These are phyloP conservation scores for Trilocha varians DNA, from an alignment of 2,888 invertebrate genomes.

Conservation along the genomic window DNA sequence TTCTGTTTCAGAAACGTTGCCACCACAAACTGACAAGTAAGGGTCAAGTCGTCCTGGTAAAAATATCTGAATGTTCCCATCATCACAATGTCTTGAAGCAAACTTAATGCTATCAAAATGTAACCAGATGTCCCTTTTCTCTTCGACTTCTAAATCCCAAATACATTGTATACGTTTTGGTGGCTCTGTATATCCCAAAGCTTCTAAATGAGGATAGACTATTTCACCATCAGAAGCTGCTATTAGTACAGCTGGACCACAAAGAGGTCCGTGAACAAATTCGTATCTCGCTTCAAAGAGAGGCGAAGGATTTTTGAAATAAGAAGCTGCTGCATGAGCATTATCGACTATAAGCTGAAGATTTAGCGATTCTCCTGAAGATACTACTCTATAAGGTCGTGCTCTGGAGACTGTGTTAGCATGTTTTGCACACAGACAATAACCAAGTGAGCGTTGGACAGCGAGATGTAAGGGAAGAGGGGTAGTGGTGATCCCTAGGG, in stretches of 20 bases:
- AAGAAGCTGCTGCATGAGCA: constrained; percentile 87
- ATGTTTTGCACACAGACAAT: constrained; percentile 81
- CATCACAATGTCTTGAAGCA: constrained; percentile 87
- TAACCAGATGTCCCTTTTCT: constrained; percentile 88
- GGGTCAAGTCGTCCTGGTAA: constrained; percentile 82
- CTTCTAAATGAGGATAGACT: constrained; percentile 89
- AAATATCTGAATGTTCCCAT: constrained; percentile 88
- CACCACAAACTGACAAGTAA: constrained; percentile 87
- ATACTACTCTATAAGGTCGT: constrained; percentile 79
- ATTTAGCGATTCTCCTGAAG: constrained; percentile 85
- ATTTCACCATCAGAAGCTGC: constrained; percentile 89
- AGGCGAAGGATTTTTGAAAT: constrained; percentile 88
- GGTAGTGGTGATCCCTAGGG: constrained; percentile 50
- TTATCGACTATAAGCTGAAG: constrained; percentile 88
- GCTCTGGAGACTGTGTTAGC: constrained; percentile 72
- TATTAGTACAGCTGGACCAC: constrained; percentile 86
- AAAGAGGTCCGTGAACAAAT: constrained; percentile 91
- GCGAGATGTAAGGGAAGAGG: constrained; percentile 75
- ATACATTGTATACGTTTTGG: constrained; percentile 83
- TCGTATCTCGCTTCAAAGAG: constrained; percentile 90
- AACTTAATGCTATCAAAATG: constrained; percentile 91
- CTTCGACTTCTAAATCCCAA: constrained; percentile 87
- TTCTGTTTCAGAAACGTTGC: constrained; percentile 85
- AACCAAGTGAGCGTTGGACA: constrained; percentile 78
- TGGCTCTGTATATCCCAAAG: constrained; percentile 78